Base-by-base conservation (phyloP, 2,888 invertebrate genomes). In the Allophyes oxyacanthae region DNA sequence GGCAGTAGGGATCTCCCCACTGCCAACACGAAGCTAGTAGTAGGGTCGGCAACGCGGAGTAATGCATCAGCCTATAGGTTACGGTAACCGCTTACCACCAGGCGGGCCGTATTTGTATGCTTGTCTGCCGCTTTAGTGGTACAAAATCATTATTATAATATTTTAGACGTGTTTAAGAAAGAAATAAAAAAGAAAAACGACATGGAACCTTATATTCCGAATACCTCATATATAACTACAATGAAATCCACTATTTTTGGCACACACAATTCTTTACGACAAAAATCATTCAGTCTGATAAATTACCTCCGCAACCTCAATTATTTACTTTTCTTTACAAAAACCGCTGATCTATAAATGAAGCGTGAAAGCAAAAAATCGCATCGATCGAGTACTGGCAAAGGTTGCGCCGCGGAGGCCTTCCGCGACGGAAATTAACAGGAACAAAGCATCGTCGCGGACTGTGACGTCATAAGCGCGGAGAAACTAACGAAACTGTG, bases 361-460 rank as follows among this genome's bases (percentile, higher is more conserved):
- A 55, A 49, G 51, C 72, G 43, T 46, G 6, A 41, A n/a, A 10
- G 40, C 33, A 61, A 64, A 67, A 64, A 64, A 58, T 42, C 38
- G 13, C 40, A 60, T 63, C 41, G 43, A 56, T 64, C 44, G 50
- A 13, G 43, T 14, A 45, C 15, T 37, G 30, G 48, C 28, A 50
- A 60, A 66, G 52, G 60, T 51, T 53, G 51, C 48, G 45, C 45
- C 10, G 55, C 63, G 25, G 49, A 46, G 49, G 52, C 46, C 50
- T 64, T 67, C 70, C 61, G 60, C 34, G 46, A 36, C 65, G 73
- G 72, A 66, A 73, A 67, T 73, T 56, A 70, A 59, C 66, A 52
- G 67, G 59, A 70, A 66, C 72, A 66, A 63, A 63, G 51, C 40
- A 10, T 37, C 51, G 36, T 41, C 48, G 44, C 36, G 15, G 20